Conservation (phyloP, 2,113 vertebrate genomes). For the Pao palembangensis region DNA sequence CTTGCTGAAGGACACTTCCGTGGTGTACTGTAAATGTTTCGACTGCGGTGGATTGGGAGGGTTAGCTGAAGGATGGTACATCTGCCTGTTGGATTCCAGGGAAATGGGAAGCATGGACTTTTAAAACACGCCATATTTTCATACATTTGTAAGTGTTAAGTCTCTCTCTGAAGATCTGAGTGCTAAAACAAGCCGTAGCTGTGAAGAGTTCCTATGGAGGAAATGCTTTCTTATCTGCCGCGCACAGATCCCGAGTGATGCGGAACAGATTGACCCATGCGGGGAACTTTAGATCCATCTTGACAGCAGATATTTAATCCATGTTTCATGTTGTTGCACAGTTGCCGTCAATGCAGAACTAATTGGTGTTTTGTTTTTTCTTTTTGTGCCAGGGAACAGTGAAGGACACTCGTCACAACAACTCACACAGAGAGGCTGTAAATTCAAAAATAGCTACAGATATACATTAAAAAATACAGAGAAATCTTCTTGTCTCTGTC, state of each 20-base stretch:
- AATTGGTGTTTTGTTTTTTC: conserved; percentile 63
- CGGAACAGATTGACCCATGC: conserved; percentile 41
- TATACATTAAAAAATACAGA: background rate
- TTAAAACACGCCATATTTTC: conserved; percentile 11
- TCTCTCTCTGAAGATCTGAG: conserved; percentile 20
- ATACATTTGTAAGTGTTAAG: conserved; percentile 22
- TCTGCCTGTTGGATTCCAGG: conserved; percentile 4
- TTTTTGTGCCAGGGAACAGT: conserved; percentile 34
- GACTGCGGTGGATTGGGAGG: conserved; percentile 15
- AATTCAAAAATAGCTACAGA: conserved; percentile 16
- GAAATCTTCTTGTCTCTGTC: conserved; percentile 55
- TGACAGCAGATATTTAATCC: conserved; percentile 51
- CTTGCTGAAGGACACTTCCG: conserved; percentile 42
- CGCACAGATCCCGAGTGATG: conserved; percentile 32
- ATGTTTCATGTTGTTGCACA: conserved; percentile 47
- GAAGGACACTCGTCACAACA: conserved; percentile 60
- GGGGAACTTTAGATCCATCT: conserved; percentile 36
- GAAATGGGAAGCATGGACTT: no score
- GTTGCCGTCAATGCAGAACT: conserved; percentile 46
- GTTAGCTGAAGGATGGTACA: conserved; percentile 32
- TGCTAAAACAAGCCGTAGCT: conserved; percentile 13
- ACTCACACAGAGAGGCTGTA: conserved; percentile 17
- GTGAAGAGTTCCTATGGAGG: conserved; percentile 18
- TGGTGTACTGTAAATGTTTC: conserved; percentile 2
- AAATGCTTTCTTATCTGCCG: conserved; percentile 36